Conservation (phyloP, 2,888 invertebrate species). For the Tetragonisca angustula region DNA sequence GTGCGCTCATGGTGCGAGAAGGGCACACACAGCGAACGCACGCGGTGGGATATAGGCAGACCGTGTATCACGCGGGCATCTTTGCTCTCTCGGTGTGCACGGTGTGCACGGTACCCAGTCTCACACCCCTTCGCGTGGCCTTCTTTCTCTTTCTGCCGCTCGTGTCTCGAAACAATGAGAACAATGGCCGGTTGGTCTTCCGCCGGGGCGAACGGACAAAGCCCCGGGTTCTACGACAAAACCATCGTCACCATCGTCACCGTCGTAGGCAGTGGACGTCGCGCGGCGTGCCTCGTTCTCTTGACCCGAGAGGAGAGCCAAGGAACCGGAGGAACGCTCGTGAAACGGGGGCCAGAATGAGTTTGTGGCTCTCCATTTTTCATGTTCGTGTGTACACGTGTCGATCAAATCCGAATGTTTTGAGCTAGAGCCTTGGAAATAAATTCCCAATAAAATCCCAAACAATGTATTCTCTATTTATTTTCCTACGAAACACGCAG, state of each 20-base stretch:
- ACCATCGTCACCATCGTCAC: constrained; percentile 65
- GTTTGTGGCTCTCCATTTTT: no score
- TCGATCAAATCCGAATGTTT: no score
- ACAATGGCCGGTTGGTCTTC: constrained; percentile 74
- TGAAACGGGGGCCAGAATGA: no score
- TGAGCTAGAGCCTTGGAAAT: no score
- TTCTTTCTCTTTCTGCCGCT: constrained; percentile 39
- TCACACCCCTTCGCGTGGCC: constrained; percentile 23
- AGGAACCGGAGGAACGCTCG: constrained; percentile 26
- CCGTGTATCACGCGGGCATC: constrained; percentile 68
- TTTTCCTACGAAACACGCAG: no score
- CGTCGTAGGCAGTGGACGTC: constrained; percentile 32
- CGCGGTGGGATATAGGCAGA: constrained; percentile 61
- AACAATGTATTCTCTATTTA: no score
- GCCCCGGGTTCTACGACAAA: constrained; percentile 63
- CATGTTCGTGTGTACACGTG: no score
- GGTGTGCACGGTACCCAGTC: constrained; percentile 18
- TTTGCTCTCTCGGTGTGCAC: constrained; percentile 39
- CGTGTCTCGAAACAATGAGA: constrained; percentile 73
- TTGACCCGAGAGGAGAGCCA: constrained; percentile 1
- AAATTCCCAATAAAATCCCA: no score
- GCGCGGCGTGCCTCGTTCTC: constrained; percentile 1
- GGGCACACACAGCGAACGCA: constrained; percentile 53
- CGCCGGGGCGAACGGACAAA: constrained; percentile 71
- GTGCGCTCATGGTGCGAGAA: constrained; percentile 50